Evolutionary conservation across 2,888 invertebrate genomes (phyloP).

Genomic region (Nomada goodeniana): DNA sequence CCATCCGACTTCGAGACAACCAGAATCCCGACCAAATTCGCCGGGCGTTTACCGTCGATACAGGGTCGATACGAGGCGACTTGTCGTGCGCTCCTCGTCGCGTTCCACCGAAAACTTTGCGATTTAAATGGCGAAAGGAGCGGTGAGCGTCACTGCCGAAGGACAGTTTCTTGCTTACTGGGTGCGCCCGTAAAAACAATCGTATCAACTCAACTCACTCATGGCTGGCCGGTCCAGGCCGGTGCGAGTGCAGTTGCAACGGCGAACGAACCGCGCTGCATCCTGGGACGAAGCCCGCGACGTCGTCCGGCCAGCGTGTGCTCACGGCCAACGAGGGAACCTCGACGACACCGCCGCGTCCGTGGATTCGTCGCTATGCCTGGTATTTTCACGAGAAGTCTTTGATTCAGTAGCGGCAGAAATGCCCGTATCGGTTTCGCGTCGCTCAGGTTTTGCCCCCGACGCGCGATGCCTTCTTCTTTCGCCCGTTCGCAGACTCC

Average conservation of each 20-base stretch:
- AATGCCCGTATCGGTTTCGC: constrained; percentile 79
- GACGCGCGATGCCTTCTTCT: constrained; percentile 54
- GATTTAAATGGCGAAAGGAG: constrained; percentile 62
- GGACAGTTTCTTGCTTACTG: constrained; percentile 82
- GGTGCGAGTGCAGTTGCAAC: constrained; percentile 60
- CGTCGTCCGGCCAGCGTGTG: constrained; percentile 32
- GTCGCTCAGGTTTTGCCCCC: constrained; percentile 73
- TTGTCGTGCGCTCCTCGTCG: background rate
- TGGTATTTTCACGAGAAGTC: constrained; percentile 82
- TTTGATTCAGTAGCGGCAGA: constrained; percentile 80
- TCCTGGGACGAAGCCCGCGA: constrained; percentile 53
- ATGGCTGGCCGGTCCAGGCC: constrained; percentile 69
- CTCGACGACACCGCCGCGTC: constrained; percentile 42
- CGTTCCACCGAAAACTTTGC: background rate
- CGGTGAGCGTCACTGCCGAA: constrained; percentile 80
- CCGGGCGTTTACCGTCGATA: too few species aligned
- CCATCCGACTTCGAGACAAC: too few species aligned
- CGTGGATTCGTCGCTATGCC: constrained; percentile 80
- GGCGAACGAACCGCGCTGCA: constrained; percentile 48
- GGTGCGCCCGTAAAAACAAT: constrained; percentile 83
- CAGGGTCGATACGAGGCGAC: background rate
- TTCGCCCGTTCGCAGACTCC: background rate
- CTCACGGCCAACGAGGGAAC: constrained; percentile 46
- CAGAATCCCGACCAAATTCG: too few species aligned
- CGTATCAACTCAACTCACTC: constrained; percentile 81